phyloP scores from a whole-genome alignment of 2,888 invertebrate species.

The Hemaris fuciformis region DNA sequence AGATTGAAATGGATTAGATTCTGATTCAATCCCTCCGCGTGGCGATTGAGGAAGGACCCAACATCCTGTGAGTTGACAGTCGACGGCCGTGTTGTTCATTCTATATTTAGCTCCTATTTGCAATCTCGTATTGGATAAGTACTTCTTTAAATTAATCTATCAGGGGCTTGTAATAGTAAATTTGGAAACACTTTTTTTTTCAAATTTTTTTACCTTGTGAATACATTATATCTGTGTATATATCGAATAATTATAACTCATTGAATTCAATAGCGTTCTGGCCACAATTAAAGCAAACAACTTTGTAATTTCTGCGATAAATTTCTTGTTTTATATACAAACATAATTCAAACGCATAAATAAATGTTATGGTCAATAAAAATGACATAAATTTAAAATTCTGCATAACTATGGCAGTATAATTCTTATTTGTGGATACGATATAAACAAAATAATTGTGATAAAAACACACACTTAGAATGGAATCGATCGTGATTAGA shows the following conservation, averaged over 20 bases:
- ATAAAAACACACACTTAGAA: neutral
- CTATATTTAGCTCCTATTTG: constrained; percentile 31
- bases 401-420: neutral
- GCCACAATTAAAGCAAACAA: no score
- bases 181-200: no score
- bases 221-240: no score
- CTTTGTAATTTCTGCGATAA: no score
- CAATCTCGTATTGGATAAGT: neutral
- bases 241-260: no score
- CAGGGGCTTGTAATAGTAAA: neutral
- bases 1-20: constrained; percentile 1
- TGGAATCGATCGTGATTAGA: neutral
- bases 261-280: no score
- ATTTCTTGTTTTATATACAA: neutral
- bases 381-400: neutral
- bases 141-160: neutral
- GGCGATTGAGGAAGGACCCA: constrained; percentile 22
- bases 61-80: constrained; percentile 32
- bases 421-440: neutral
- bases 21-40: constrained; percentile 14
- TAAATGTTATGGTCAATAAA: neutral
- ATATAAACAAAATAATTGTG: neutral
- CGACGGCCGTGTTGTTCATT: constrained; percentile 17
- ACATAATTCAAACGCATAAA: neutral
- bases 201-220: no score